Evolutionary conservation across 2,888 invertebrate genomes (phyloP), one percentile per base, ranked within the genome.

Genomic region (Ariolimax columbianus): DNA sequence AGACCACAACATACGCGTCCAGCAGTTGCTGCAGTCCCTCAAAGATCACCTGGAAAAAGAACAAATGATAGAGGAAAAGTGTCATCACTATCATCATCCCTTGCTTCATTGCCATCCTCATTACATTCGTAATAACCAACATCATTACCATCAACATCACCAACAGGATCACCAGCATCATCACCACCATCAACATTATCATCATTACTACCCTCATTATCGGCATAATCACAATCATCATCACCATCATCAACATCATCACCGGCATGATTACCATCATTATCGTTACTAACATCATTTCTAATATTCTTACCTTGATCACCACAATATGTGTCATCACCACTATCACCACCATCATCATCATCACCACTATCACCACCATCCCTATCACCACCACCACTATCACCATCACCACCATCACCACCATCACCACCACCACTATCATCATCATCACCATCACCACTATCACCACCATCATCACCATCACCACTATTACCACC

Each of bases 1-100:
- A 98, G 2, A 98, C 97, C 14, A 98, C 96, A 38, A 98, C 96
- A 94, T 97, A 98, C 26, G 98, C 98, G 93, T 98, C 98, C 93
- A 93, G 91, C 95, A 96, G 87, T 95, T 95, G 73, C 95, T 96
- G 88, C 95, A 95, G 92, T 96, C 87, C 85, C 33, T 87, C 87
- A 14, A 84, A 72, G 11, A 86, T 84, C 26, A 87, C 86, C 87
- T 87, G 87, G 6, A 38, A 40, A n/a, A 4, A 51, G 4, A 11
- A 26, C 4, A 6, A 55, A 1, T 38, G n/a, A 70, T 0, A 43
- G 70, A 11, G n/a, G n/a, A n/a, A n/a, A n/a, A n/a, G n/a, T n/a
- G n/a, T n/a, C n/a, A n/a, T n/a, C n/a, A n/a, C n/a, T n/a, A n/a
- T n/a, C n/a, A n/a, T n/a, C n/a, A n/a, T n/a, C n/a, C n/a, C n/a